These are phyloP conservation scores for Acronicta leporina DNA, from an alignment of 2,888 invertebrate species.

Conservation along the genomic window DNA sequence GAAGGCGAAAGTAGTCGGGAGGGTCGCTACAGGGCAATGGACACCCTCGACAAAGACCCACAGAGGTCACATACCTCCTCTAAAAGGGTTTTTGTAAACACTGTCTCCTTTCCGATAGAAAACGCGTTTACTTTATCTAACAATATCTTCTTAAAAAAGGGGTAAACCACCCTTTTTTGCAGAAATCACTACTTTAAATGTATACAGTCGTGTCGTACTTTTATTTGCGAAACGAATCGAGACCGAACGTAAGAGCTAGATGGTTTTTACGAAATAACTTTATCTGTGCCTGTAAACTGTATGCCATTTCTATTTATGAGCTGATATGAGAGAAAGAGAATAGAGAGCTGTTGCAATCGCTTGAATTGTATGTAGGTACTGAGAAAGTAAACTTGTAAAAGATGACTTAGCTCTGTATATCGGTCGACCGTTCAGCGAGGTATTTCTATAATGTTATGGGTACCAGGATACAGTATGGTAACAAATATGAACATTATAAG, in stretches of 20 bases:
- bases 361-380: too few relatives aligned
- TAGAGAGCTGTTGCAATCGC: conserved; percentile 3
- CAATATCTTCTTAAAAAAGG: conserved; percentile 63
- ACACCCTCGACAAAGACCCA: conserved; percentile 67
- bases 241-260: conserved; percentile 42
- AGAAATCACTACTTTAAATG: conserved; percentile 63
- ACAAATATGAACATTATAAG: too few relatives aligned
- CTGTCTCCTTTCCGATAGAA: conserved; percentile 68
- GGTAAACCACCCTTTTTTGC: conserved; percentile 61
- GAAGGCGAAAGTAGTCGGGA: conserved; percentile 34
- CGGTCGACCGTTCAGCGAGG: neutral
- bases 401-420: neutral
- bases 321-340: conserved; percentile 30
- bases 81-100: conserved; percentile 67
- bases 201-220: conserved; percentile 57
- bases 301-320: conserved; percentile 40
- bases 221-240: conserved; percentile 55
- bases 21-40: conserved; percentile 63
- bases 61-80: conserved; percentile 60
- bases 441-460: too few relatives aligned
- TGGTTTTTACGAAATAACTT: conserved; percentile 47
- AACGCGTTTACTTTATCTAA: conserved; percentile 70
- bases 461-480: too few relatives aligned
- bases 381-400: neutral
- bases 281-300: conserved; percentile 45